These are phyloP conservation scores for Plebejus melissa DNA, from an alignment of 2,888 invertebrate genomes.

Conservation along the genomic window DNA sequence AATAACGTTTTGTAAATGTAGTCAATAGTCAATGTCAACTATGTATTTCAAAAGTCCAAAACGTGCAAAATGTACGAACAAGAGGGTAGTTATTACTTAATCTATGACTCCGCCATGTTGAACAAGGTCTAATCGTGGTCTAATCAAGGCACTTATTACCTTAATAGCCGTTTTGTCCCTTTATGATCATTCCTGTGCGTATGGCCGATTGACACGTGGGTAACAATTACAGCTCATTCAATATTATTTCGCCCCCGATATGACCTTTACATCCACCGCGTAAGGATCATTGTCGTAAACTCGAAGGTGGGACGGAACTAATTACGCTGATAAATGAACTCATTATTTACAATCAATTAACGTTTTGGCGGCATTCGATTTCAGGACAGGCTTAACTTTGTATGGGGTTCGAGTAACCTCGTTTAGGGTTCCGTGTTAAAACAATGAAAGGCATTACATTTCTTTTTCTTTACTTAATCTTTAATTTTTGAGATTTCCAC, in stretches of 20 bases:
- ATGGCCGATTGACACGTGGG: slow-evolving; percentile 48
- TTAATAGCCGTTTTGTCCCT: slow-evolving; percentile 53
- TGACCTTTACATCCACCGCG: neutral
- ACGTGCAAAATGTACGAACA: no score
- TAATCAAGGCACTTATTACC: slow-evolving; percentile 53
- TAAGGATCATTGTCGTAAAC: slow-evolving; percentile 21
- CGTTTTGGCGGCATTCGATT: neutral
- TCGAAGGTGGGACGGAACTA: slow-evolving; percentile 29
- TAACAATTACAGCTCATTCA: slow-evolving; percentile 34
- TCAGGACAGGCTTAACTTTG: neutral
- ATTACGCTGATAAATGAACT: slow-evolving; percentile 21
- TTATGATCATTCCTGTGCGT: slow-evolving; percentile 53
- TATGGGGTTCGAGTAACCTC: neutral
- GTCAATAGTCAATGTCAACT: no score
- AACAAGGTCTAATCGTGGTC: slow-evolving; percentile 48
- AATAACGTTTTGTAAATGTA: no score
- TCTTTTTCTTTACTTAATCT: no score
- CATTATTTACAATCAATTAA: slow-evolving; percentile 19
- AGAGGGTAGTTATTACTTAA: neutral
- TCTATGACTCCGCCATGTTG: slow-evolving; percentile 27
- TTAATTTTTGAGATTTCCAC: no score
- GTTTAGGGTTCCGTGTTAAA: neutral
- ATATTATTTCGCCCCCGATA: neutral
- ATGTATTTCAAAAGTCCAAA: no score
- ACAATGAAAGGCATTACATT: neutral